phyloP scores from a whole-genome alignment of 2,113 vertebrate genomes.

The Ciconia boyciana region DNA sequence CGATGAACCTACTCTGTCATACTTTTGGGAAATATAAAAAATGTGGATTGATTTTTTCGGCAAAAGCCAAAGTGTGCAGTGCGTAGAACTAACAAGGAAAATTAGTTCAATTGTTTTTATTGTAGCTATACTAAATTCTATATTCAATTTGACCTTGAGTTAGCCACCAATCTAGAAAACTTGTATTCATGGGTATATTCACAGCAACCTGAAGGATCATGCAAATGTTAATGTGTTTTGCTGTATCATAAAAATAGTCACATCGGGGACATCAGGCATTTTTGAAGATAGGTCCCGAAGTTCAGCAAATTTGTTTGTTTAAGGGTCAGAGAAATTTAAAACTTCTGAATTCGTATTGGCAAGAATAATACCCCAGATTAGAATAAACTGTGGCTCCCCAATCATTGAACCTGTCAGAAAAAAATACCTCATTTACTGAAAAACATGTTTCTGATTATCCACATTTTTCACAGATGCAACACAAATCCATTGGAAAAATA shows the following conservation, averaged over 20 bases:
- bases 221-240: neutral
- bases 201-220: neutral
- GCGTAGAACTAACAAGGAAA: neutral
- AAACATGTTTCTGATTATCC: neutral
- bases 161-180: neutral
- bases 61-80: neutral
- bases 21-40: neutral
- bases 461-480: neutral
- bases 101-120: neutral
- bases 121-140: neutral
- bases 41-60: neutral
- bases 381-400: neutral
- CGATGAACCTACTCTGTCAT: neutral
- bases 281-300: neutral
- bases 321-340: neutral
- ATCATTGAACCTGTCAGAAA: neutral
- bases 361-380: neutral
- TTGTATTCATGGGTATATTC: neutral
- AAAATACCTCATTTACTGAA: neutral
- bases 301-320: neutral
- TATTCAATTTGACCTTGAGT: neutral
- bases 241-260: neutral
- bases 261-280: neutral
- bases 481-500: neutral
- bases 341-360: neutral